phyloP scores from a whole-genome alignment of 2,113 vertebrate genomes.

The Phainopepla nitens region DNA sequence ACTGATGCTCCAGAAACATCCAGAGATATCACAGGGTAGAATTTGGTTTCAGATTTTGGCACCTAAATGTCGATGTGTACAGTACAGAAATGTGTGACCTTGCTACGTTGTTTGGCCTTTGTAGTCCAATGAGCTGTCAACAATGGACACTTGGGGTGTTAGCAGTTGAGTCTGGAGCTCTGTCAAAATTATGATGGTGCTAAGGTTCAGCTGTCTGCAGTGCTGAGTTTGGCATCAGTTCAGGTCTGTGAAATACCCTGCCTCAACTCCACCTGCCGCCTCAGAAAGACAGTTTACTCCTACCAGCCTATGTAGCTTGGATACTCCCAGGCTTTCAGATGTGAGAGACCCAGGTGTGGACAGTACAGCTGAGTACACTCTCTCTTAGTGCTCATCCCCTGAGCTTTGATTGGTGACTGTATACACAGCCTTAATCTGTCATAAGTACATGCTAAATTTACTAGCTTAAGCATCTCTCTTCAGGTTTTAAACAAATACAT shows the following conservation, averaged over 20 bases:
- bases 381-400: neutral
- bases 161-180: neutral
- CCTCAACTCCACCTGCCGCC: neutral
- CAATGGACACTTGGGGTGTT: neutral
- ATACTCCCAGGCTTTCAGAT: neutral
- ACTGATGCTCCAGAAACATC: neutral
- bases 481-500: neutral
- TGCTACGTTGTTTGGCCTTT: neutral
- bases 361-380: neutral
- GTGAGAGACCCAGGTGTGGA: neutral
- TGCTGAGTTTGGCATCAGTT: neutral
- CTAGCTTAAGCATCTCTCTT: neutral
- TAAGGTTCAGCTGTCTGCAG: neutral
- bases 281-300: neutral
- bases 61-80: neutral
- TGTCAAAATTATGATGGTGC: fast-evolving
- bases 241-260: neutral
- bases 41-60: neutral
- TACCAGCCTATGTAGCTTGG: neutral
- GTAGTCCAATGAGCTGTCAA: neutral
- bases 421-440: neutral
- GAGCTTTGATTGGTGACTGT: neutral
- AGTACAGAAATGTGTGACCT: neutral
- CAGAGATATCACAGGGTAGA: neutral
- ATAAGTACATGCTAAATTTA: neutral